phyloP scores from a whole-genome alignment of 2,113 vertebrate genomes.

The Pelecanus crispus region DNA sequence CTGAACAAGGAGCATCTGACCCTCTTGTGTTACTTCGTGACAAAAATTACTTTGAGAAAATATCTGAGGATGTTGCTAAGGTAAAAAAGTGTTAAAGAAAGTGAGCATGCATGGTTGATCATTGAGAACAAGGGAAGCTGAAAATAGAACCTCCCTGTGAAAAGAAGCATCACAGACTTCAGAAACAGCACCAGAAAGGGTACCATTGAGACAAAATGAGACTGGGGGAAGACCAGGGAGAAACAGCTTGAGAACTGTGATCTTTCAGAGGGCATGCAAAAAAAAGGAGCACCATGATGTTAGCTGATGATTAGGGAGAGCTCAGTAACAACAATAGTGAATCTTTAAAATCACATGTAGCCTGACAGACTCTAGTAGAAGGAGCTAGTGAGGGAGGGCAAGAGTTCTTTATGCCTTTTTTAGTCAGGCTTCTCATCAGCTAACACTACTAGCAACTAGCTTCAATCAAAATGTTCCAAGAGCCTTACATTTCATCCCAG shows the following conservation, averaged over 20 bases:
- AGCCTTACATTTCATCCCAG: background rate
- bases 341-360: background rate
- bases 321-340: background rate
- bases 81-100: conserved; percentile 23
- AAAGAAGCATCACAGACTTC: background rate
- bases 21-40: background rate
- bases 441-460: background rate
- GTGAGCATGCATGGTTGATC: conserved; percentile 3
- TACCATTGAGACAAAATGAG: background rate
- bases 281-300: background rate
- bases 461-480: background rate
- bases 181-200: conserved; percentile 4
- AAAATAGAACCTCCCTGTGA: conserved; percentile 46
- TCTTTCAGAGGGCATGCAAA: background rate
- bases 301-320: background rate
- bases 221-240: background rate
- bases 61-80: background rate
- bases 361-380: background rate
- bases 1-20: background rate
- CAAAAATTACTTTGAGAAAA: conserved; percentile 13
- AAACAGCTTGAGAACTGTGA: background rate
- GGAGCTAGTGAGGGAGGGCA: background rate
- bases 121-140: conserved; percentile 23
- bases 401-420: background rate
- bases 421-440: background rate